Evolutionary conservation across 2,888 invertebrate genomes (phyloP).

Genomic region (Eupithecia abbreviata): DNA sequence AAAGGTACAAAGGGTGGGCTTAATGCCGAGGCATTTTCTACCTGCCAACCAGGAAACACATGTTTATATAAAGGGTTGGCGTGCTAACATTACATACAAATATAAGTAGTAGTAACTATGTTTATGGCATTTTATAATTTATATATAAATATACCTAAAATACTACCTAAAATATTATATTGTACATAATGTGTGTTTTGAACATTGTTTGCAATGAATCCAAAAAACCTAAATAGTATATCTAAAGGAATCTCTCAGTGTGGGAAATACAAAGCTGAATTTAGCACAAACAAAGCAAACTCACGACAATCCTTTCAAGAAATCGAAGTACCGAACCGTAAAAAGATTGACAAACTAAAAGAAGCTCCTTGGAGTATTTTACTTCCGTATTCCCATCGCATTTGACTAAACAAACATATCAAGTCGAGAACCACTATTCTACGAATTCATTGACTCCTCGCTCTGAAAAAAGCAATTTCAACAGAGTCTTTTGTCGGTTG

Average conservation of each 20-base stretch:
- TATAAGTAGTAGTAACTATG: too few relatives aligned
- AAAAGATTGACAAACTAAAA: slow-evolving; percentile 63
- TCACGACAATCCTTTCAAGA: slow-evolving; percentile 32
- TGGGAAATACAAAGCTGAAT: slow-evolving; percentile 1
- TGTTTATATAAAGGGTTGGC: too few relatives aligned
- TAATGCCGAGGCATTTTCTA: too few relatives aligned
- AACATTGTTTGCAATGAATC: background rate
- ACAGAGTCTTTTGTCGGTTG: slow-evolving; percentile 63
- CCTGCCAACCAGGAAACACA: too few relatives aligned
- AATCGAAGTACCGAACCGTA: slow-evolving; percentile 39
- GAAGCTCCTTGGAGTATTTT: slow-evolving; percentile 57
- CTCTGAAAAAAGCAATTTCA: slow-evolving; percentile 79
- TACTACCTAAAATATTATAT: too few relatives aligned
- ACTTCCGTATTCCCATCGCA: slow-evolving; percentile 77
- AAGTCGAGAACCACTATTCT: slow-evolving; percentile 69
- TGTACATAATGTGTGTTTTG: too few relatives aligned
- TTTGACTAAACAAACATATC: slow-evolving; percentile 82
- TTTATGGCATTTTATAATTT: too few relatives aligned
- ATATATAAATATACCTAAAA: too few relatives aligned
- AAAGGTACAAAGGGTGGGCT: too few relatives aligned
- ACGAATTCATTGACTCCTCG: slow-evolving; percentile 75
- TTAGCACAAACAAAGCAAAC: slow-evolving; percentile 24
- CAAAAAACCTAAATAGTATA: background rate
- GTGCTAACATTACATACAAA: too few relatives aligned
- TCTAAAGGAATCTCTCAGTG: background rate